Percentiles rank a stretch among this genome's conserved stretches.
phyloP scores from a whole-genome alignment of 2,113 vertebrate species.

The Grallaria varia region DNA sequence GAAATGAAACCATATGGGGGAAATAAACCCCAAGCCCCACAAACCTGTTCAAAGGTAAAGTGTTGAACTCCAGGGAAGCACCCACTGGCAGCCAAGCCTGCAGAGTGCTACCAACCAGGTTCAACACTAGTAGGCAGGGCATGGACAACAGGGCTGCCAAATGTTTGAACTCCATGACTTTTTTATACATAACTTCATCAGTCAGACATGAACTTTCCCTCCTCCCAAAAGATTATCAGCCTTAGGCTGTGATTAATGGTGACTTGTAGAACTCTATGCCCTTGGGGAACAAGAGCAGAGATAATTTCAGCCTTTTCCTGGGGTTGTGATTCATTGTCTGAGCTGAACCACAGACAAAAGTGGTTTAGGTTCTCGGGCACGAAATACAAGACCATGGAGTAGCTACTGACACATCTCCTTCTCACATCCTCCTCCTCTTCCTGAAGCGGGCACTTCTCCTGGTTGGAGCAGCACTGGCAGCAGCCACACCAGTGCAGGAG shows the following conservation, averaged over 20 bases:
- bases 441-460: slow-evolving; percentile 35
- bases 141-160: background rate
- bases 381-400: background rate
- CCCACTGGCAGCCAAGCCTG: background rate
- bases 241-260: background rate
- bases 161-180: background rate
- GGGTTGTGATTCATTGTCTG: background rate
- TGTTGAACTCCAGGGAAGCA: background rate
- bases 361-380: background rate
- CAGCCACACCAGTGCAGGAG: background rate
- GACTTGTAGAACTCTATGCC: background rate
- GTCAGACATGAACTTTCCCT: background rate
- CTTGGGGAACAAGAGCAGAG: background rate
- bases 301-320: background rate
- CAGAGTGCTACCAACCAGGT: background rate
- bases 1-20: background rate
- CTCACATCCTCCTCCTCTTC: slow-evolving; percentile 41
- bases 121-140: background rate
- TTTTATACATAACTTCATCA: background rate
- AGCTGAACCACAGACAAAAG: background rate
- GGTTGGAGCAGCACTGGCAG: background rate
- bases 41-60: background rate
- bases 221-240: background rate
- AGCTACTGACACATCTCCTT: background rate
- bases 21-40: background rate